These are phyloP conservation scores for Tenthredo amoena DNA, from an alignment of 2,888 invertebrate species.

Conservation along the genomic window DNA sequence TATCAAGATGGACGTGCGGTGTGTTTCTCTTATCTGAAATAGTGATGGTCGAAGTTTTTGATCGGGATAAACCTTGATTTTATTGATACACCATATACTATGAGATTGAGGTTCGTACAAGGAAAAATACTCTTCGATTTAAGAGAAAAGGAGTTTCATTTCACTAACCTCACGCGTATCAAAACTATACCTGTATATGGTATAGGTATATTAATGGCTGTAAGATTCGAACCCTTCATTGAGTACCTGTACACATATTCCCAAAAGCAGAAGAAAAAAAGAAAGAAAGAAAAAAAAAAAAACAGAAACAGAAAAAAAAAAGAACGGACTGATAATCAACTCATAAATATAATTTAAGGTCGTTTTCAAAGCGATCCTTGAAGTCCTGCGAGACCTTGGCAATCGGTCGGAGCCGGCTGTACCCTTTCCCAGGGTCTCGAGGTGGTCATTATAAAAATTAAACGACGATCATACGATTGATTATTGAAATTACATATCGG, in stretches of 20 bases:
- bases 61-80: slow-evolving; percentile 43
- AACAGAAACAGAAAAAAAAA: neutral
- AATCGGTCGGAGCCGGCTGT: slow-evolving; percentile 26
- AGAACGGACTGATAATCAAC: neutral
- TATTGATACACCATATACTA: slow-evolving; percentile 12
- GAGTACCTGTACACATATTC: neutral
- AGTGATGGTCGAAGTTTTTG: slow-evolving; percentile 42
- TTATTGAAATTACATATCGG: slow-evolving; percentile 75
- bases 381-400: slow-evolving; percentile 30
- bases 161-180: neutral
- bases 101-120: neutral
- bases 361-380: slow-evolving; percentile 16
- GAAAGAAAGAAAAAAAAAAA: neutral
- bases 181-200: neutral
- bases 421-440: slow-evolving; percentile 49
- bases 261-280: neutral
- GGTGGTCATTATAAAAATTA: slow-evolving; percentile 76
- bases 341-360: slow-evolving; percentile 9
- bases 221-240: neutral
- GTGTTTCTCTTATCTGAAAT: slow-evolving; percentile 54
- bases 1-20: slow-evolving; percentile 30
- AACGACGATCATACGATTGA: slow-evolving; percentile 78
- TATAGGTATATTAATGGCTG: neutral
- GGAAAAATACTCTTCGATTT: slow-evolving; percentile 36
- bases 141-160: neutral